Base-by-base conservation (phyloP, 2,113 vertebrate species). In the Stegastes partitus region DNA sequence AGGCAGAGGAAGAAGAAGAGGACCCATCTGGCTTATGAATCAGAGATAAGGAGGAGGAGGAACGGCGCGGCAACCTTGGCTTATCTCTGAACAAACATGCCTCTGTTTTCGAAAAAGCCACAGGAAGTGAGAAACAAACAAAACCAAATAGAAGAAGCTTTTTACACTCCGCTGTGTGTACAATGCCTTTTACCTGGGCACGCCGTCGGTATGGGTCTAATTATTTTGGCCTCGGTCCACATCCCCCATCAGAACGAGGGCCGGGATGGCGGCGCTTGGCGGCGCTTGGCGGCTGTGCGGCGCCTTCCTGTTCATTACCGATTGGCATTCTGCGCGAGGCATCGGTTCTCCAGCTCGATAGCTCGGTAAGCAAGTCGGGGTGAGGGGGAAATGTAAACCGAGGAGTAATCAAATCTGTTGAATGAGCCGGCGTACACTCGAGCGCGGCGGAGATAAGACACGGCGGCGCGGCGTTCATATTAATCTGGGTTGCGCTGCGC, bases 41-140 rank as follows among this genome's bases (percentile, higher is more conserved):
- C 89, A 72, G 57, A 86, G 90, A 91, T 89, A 90, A 89, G 82
- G 69, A 75, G 62, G 69, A 75, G 62, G 84, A 89, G 26, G 56
- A 84, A 85, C 61, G 54, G 74, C 73, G 66, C 63, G 18, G 71
- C 84, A 87, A 90, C 85, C 90, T 80, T 79, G 74, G 82, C 88
- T 91, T 89, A 89, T 89, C 87, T 87, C 83, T 83, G 82, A 84
- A 87, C 85, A 92, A 87, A 91, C 90, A 89, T 65, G 71, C 83
- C 28, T 85, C 61, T 57, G 62, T 79, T 84, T 85, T 73, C 10
- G 56, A 53, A 81, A 34, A 86, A 88, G 73, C 81, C 73, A 79
- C 77, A 62, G 67, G 68, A 86, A 90, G 66, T 74, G 12, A 21
- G 64, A 83, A 84, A 88, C 79, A 91, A 87, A 89, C 82, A 90